Evolutionary conservation across 30 jellyfish, hydroid and myxozoan species (phyloP), one percentile per base, ranked within the genome.

Genomic region (Pelagia noctiluca): DNA sequence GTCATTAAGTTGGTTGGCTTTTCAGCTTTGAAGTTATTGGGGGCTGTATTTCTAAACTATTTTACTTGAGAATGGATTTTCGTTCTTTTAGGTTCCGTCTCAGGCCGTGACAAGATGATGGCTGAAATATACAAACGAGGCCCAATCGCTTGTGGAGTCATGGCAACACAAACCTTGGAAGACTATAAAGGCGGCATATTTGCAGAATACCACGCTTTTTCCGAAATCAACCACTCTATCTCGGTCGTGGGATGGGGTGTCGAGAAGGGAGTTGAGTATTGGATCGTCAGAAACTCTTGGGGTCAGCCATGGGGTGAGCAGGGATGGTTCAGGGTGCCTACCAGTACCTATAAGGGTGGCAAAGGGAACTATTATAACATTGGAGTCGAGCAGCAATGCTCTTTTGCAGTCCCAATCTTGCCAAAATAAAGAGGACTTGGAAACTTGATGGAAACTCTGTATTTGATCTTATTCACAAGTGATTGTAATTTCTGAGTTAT

Each of bases 261-360:
- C 12, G 98, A 86, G 57, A 81, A 92, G 35, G 98, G 98, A 19
- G 94, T 90, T 3, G 98, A 92, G 61, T 92, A 76, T 63, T 92
- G 98, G 98, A 79, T 92, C 12, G 98, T 97, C 3, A 70, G 98
- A 50, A 92, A 92, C 62, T 92, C 98, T 0, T 92, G 98, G 98
- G 98, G 98, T 12, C 83, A 82, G 60, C 98, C 98, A 24, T 92
- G 98, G 98, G 98, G 98, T 18, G 97, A 86, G 50, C 77, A 86
- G 53, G 98, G 98, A 29, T 92, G 97, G 97, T 92, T 92, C 88
- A 52, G 90, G 25, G 42, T 92, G 50, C 93, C 87, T 29, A 92
- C 98, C 28, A 84, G 96, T 35, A 30, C 83, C 26, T 92, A 92
- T 93, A 92, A 92, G 60, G 89, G 86, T 18, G 98, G 98, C 29